Evolutionary conservation across 2,113 vertebrate genomes (phyloP).

Genomic region (Camelus bactrianus): DNA sequence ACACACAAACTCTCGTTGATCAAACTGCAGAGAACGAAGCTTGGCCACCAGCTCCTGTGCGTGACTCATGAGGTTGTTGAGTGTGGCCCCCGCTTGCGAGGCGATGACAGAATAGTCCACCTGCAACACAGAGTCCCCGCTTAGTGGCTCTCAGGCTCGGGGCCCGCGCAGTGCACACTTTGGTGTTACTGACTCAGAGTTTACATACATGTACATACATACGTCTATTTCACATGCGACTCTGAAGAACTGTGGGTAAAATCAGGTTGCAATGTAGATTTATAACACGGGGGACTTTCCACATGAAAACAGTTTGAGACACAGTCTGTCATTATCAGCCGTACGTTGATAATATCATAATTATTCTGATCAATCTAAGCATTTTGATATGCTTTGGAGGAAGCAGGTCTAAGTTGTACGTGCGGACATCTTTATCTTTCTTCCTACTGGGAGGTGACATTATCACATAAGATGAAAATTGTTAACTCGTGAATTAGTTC

Average conservation of each 20-base stretch:
- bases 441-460: neutral
- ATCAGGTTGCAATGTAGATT: fast-evolving
- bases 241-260: neutral
- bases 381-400: neutral
- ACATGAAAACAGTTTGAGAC: neutral
- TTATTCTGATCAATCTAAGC: neutral
- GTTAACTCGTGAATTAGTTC: neutral
- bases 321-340: too few species aligned
- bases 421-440: neutral
- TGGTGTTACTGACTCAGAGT: neutral
- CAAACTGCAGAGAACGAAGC: conserved; percentile 96
- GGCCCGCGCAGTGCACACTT: too few species aligned
- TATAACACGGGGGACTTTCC: too few species aligned
- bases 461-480: neutral
- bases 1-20: conserved; percentile 98
- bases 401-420: neutral
- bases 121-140: conserved; percentile 87
- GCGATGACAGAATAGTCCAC: conserved; percentile 96
- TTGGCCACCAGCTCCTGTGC: conserved; percentile 98
- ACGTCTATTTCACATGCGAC: fast-evolving
- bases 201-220: too few species aligned
- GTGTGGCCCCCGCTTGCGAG: conserved; percentile 96
- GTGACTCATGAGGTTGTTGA: conserved; percentile 96
- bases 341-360: neutral
- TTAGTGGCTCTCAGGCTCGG: fast-evolving